These are phyloP conservation scores for Cryptocheilus praepositus DNA, from an alignment of 2,888 invertebrate species.

Conservation along the genomic window DNA sequence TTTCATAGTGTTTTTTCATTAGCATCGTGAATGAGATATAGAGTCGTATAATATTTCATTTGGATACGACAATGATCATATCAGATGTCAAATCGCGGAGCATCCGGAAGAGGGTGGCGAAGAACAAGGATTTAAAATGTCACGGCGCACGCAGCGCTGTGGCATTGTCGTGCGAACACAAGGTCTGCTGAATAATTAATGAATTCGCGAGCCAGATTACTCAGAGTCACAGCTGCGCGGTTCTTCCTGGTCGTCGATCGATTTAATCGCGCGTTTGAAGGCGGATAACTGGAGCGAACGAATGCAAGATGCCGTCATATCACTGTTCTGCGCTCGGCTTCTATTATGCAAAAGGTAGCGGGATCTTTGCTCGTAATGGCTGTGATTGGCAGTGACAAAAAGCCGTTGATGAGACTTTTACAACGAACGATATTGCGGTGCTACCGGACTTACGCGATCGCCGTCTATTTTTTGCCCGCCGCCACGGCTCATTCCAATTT, in stretches of 20 bases:
- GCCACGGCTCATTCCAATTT: too few species aligned
- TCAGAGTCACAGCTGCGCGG: not conserved
- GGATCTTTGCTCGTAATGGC: too few species aligned
- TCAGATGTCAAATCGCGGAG: slow-evolving; percentile 11
- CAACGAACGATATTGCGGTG: too few species aligned
- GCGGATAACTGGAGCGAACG: not conserved
- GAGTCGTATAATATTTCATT: not conserved
- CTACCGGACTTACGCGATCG: too few species aligned
- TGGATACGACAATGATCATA: too few species aligned
- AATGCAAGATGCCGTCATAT: slow-evolving; percentile 1
- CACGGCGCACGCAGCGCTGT: slow-evolving; percentile 12
- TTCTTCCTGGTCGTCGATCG: slow-evolving; percentile 30
- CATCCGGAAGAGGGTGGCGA: slow-evolving; percentile 20
- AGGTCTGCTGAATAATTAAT: slow-evolving; percentile 54
- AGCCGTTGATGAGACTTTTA: too few species aligned
- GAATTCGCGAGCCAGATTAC: not conserved
- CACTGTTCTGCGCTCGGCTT: not conserved
- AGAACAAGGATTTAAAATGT: slow-evolving; percentile 10
- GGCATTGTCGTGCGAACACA: slow-evolving; percentile 28
- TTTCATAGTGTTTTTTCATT: too few species aligned
- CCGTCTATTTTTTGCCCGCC: too few species aligned
- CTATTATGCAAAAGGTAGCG: too few species aligned
- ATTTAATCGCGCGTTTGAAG: not conserved
- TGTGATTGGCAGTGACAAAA: too few species aligned
- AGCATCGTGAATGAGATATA: not conserved